These are phyloP conservation scores for Empis stercorea DNA, from an alignment of 2,888 invertebrate species.

Conservation along the genomic window DNA sequence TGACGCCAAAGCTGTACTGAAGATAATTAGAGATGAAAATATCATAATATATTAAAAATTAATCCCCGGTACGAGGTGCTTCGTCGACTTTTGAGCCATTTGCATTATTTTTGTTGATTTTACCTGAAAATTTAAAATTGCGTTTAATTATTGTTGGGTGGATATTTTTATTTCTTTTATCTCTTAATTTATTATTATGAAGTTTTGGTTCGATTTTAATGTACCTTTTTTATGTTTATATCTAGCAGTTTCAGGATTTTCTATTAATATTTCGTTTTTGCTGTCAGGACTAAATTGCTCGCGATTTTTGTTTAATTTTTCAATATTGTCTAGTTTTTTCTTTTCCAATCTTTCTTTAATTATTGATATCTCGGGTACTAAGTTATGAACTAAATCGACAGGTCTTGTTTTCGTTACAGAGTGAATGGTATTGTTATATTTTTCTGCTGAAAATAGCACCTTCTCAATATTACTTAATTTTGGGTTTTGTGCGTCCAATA, in stretches of 20 bases:
- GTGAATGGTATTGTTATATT: not conserved
- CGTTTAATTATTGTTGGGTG: no score
- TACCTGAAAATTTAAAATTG: no score
- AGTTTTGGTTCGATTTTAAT: not conserved
- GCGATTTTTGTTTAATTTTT: not conserved
- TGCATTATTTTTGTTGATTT: not conserved
- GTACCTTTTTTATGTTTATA: not conserved
- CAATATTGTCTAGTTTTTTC: not conserved
- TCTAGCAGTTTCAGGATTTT: not conserved
- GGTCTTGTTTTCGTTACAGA: not conserved
- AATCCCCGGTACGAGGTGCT: not conserved
- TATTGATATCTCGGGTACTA: not conserved
- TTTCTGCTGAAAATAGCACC: not conserved
- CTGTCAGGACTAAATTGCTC: not conserved
- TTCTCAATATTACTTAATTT: not conserved
- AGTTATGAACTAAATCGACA: not conserved
- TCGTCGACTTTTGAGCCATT: not conserved
- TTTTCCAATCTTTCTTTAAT: not conserved
- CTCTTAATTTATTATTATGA: no score
- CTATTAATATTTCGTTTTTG: not conserved
- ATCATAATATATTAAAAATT: not conserved
- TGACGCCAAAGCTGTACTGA: not conserved
- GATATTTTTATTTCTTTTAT: no score
- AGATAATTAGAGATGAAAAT: not conserved
- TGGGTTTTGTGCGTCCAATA: conserved; percentile 2